Conservation (phyloP, 2,113 vertebrate genomes). For the Eulemur rufifrons region DNA sequence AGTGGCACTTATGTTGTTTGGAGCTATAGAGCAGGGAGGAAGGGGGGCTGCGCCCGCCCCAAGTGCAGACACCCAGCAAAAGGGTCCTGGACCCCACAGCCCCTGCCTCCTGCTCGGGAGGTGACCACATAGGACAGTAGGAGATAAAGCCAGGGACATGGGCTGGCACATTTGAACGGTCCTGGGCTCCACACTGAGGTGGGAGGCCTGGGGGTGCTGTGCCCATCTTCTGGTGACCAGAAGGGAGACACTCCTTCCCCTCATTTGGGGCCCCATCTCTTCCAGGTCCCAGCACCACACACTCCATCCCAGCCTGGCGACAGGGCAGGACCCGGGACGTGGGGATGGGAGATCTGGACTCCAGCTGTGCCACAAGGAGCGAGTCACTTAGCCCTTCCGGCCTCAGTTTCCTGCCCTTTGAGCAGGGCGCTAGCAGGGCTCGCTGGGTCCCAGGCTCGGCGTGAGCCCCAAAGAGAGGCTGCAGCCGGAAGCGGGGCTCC, state of each 20-base stretch:
- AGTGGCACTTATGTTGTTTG: background rate
- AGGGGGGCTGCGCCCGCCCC: too few relatives aligned
- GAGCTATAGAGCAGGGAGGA: background rate
- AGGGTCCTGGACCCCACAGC: background rate
- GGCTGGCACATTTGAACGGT: background rate
- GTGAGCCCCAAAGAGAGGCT: background rate
- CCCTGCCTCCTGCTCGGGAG: background rate
- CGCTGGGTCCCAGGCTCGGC: background rate
- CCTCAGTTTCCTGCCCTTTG: background rate
- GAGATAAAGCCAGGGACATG: background rate
- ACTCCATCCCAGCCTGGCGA: background rate
- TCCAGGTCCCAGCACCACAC: background rate
- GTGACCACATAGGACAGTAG: background rate
- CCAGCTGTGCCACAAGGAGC: background rate
- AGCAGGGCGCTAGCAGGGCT: too few relatives aligned
- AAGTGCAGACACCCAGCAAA: too few relatives aligned
- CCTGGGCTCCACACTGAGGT: background rate
- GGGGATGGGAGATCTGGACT: background rate
- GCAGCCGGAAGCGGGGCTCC: background rate
- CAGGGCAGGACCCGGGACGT: background rate
- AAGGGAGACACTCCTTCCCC: background rate
- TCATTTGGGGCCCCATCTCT: background rate
- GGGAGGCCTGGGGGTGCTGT: background rate
- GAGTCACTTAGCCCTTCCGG: background rate
- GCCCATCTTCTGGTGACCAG: too few relatives aligned